Conservation (phyloP, 1,140 invertebrate species). For the Lineus longissimus region DNA sequence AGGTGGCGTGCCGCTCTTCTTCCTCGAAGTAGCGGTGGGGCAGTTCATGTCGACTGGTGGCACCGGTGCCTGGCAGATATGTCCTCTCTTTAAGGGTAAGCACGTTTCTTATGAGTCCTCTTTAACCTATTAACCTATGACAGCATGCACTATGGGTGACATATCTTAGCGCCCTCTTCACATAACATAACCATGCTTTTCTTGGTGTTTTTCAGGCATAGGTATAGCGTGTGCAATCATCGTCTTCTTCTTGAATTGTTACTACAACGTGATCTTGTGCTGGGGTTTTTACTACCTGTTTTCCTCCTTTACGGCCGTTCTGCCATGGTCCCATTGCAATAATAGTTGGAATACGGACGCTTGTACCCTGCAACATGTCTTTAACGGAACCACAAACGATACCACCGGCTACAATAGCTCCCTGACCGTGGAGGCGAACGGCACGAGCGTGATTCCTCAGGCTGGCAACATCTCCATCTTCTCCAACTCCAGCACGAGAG, state of each 20-base stretch:
- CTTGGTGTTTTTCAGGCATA: constrained; percentile 33
- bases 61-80: constrained; percentile 72
- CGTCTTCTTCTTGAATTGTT: constrained; percentile 42
- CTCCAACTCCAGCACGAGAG: not conserved
- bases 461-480: not conserved
- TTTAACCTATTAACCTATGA: too few relatives aligned
- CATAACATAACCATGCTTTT: too few relatives aligned
- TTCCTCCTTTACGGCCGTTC: constrained; percentile 41
- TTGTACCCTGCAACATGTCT: constrained; percentile 20
- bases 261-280: constrained; percentile 51
- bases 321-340: constrained; percentile 54
- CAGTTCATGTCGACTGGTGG: constrained; percentile 74
- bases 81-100: constrained; percentile 74
- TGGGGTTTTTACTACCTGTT: constrained; percentile 52
- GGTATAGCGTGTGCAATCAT: constrained; percentile 41
- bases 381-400: constrained; percentile 6
- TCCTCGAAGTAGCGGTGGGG: constrained; percentile 73
- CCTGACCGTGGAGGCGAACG: not conserved
- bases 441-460: not conserved
- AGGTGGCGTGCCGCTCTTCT: constrained; percentile 69
- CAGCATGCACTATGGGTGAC: too few relatives aligned
- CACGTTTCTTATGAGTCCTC: constrained; percentile 20
- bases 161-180: too few relatives aligned
- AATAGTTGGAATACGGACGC: constrained; percentile 53
- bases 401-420: not conserved